Evolutionary conservation across 2,888 invertebrate genomes (phyloP).

Genomic region (Malacosoma neustria): DNA sequence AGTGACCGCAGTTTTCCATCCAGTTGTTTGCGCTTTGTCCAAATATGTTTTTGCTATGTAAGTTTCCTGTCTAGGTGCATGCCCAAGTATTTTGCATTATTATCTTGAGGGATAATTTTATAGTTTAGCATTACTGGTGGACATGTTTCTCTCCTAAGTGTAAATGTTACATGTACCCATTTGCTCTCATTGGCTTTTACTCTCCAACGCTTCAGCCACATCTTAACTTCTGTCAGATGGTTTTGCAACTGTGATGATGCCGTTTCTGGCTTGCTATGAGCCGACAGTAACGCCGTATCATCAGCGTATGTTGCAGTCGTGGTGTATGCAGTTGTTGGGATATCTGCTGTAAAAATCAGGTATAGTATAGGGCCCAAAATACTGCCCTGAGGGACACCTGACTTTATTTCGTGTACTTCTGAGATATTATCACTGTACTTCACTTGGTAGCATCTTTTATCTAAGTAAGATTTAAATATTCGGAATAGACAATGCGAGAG

Average conservation of each 20-base stretch:
- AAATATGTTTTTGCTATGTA: conserved; percentile 14
- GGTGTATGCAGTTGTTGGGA: conserved; percentile 1
- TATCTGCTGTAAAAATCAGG: conserved; percentile 8
- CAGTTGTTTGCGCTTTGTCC: conserved; percentile 9
- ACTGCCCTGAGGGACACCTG: conserved; percentile 13
- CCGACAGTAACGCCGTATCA: conserved; percentile 1
- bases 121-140: neutral
- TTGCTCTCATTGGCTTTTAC: neutral
- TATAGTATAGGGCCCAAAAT: conserved; percentile 10
- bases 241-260: neutral
- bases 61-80: conserved; percentile 12
- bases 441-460: conserved; percentile 6
- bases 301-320: conserved; percentile 1
- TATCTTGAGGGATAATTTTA: conserved; percentile 3
- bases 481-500: conserved; percentile 3
- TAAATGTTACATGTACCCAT: conserved; percentile 1
- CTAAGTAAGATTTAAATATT: conserved; percentile 7
- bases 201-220: conserved; percentile 2
- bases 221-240: neutral
- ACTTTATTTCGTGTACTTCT: conserved; percentile 3
- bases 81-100: conserved; percentile 13
- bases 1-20: conserved; percentile 3
- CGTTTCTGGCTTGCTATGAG: neutral
- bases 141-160: neutral
- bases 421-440: conserved; percentile 1